Base-by-base conservation (phyloP, 2,113 vertebrate genomes). In the Silurus glanis region DNA sequence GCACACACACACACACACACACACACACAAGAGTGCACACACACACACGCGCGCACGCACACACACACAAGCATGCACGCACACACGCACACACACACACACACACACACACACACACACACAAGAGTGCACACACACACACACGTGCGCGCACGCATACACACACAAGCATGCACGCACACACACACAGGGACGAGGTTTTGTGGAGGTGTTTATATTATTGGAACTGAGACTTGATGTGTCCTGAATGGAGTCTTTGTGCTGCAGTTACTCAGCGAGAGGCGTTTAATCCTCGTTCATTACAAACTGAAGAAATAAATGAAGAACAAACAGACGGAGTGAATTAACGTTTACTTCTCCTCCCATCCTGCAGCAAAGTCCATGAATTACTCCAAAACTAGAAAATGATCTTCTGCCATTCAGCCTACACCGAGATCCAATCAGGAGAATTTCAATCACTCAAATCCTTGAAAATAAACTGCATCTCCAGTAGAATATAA, bases 241-340 rank as follows among this genome's bases (percentile, higher is more conserved):
- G 9, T 59, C 25, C 78, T 80, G 84, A 79, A 85, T 58, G 61
- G 58, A 17, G 49, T 64, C 84, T 55, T 67, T 79, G 67, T 37
- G 76, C 64, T 67, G 61, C 17, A 82, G 53, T 53, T 37, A 9
- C 72, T 53, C 19, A 78, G 51, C 19, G 55, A 74, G 69, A 62
- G n/a, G 5, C 59, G 58, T 72, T 61, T 62, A 55, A 53, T 45
- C n/a, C 49, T 74, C 64, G 4, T 83, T 83, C 28, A 53, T 83
- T 82, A 75, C n/a, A 13, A 82, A 58, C 47, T 53, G 55, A 61
- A n/a, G 19, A 49, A 85, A 21, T 9, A 2, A 58, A 67, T 37
- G 81, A 83, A 78, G 67, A 13, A 9, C 49, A 58, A 86, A 56
- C 59, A 78, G 80, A 87, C 67, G 71, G 45, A 49, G 13, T 0